phyloP scores from a whole-genome alignment of 2,888 invertebrate genomes.

The Elegia similella region DNA sequence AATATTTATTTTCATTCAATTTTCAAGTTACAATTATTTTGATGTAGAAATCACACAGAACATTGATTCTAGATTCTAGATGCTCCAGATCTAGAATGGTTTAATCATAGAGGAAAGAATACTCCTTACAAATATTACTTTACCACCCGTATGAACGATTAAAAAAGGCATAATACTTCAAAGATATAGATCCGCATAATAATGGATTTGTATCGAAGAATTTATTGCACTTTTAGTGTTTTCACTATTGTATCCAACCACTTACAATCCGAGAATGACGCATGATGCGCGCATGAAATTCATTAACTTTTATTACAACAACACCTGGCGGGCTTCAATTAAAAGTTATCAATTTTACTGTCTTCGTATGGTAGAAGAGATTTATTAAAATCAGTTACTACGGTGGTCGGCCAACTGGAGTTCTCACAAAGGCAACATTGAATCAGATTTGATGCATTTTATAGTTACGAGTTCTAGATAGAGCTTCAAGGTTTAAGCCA shows the following conservation, averaged over 20 bases:
- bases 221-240: neutral
- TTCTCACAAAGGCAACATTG: slow-evolving; percentile 61
- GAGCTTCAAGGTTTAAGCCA: slow-evolving; percentile 40
- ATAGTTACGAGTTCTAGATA: slow-evolving; percentile 61
- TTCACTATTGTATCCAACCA: slow-evolving; percentile 29
- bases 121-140: no score
- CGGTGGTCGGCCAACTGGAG: slow-evolving; percentile 50
- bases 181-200: no score
- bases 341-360: slow-evolving; percentile 63
- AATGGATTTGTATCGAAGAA: neutral
- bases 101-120: no score
- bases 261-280: slow-evolving; percentile 30
- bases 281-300: slow-evolving; percentile 41
- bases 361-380: slow-evolving; percentile 44
- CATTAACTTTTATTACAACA: slow-evolving; percentile 48
- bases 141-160: no score
- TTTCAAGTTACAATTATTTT: no score
- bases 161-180: no score
- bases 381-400: slow-evolving; percentile 62
- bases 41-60: no score
- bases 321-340: slow-evolving; percentile 70
- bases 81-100: no score
- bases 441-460: slow-evolving; percentile 67
- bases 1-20: no score
- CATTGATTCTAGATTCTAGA: no score